Evolutionary conservation across 2,113 vertebrate genomes (phyloP).

Genomic region (Formicarius rufipectus): DNA sequence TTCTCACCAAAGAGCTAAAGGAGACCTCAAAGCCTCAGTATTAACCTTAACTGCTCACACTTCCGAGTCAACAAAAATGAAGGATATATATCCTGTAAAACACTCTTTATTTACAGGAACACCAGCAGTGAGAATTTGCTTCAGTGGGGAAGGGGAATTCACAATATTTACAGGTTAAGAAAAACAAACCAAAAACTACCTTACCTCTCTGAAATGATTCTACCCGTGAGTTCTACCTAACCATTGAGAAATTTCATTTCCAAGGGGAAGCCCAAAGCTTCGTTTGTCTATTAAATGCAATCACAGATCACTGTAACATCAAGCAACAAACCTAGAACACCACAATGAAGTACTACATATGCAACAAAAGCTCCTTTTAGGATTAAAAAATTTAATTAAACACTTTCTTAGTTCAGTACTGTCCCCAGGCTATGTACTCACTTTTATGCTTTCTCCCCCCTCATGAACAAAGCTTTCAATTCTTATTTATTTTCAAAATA

Average conservation of each 20-base stretch:
- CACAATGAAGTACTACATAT: not conserved
- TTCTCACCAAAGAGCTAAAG: not conserved
- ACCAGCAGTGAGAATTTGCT: not conserved
- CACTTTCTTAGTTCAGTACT: not conserved
- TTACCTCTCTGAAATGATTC: not conserved
- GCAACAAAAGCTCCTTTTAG: not conserved
- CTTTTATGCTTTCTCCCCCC: not conserved
- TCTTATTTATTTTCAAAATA: not conserved
- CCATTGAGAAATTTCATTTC: slow-evolving; percentile 1
- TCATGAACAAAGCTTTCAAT: not conserved
- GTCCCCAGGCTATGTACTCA: not conserved
- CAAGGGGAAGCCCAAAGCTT: slow-evolving; percentile 29
- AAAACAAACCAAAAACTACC: slow-evolving; percentile 21
- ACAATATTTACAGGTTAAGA: slow-evolving; percentile 15
- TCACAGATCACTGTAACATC: not conserved
- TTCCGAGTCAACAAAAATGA: not conserved
- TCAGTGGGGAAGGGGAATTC: slow-evolving; percentile 21
- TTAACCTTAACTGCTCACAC: not conserved
- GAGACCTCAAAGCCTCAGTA: not conserved
- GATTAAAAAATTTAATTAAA: slow-evolving; percentile 8
- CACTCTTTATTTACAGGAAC: slow-evolving; percentile 20
- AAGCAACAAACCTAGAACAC: slow-evolving; percentile 6
- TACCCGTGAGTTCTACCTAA: not conserved
- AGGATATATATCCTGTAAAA: not conserved
- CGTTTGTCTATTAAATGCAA: not conserved